Evolutionary conservation across 2,888 invertebrate species (phyloP), one percentile per base, ranked within the genome.

Genomic region (Phortica magna): DNA sequence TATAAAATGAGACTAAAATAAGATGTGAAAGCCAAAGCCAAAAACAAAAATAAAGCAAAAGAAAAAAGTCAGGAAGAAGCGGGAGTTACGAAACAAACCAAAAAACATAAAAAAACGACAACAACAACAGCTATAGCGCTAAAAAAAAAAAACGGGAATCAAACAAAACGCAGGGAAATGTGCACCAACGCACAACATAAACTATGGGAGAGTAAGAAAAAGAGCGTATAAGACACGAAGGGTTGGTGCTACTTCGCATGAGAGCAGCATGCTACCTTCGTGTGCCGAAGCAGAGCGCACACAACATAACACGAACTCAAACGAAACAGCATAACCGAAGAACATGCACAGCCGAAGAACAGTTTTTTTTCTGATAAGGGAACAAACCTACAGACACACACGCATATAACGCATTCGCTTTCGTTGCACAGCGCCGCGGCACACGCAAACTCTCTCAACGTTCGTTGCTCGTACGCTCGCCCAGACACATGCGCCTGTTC

Each of bases 11-110:
- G 14, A 17, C 87, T 71, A 83, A 84, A 84, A 88, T 79, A 80
- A 83, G 81, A 17, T 42, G 41, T 79, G 77, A 82, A 83, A 85
- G 82, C 88, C 83, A 85, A 85, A 88, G 89, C 84, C 86, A 89
- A 85, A 83, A 83, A 88, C 81, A 85, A 89, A 85, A 85, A 85
- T 84, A 88, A 72, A 71, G 71, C 12, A 48, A 78, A 75, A 77
- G 75, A 31, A 61, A 22, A 57, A 53, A 57, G 74, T 19, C 39
- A 75, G 31, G 64, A 75, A 77, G 65, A 70, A 72, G 68, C 65
- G 64, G 71, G 77, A 82, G 80, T 67, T 74, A 42, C 43, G 61
- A 55, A 76, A 82, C 82, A 82, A 84, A 61, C 6, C 10, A 22
- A 7, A 55, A 22, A 22, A 39, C 71, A 64, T 48, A 70, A 70